Evolutionary conservation across 2,797 vertebrate species (phyloP), one percentile per base, ranked within the genome.

Genomic region (Oreochromis mossambicus): DNA sequence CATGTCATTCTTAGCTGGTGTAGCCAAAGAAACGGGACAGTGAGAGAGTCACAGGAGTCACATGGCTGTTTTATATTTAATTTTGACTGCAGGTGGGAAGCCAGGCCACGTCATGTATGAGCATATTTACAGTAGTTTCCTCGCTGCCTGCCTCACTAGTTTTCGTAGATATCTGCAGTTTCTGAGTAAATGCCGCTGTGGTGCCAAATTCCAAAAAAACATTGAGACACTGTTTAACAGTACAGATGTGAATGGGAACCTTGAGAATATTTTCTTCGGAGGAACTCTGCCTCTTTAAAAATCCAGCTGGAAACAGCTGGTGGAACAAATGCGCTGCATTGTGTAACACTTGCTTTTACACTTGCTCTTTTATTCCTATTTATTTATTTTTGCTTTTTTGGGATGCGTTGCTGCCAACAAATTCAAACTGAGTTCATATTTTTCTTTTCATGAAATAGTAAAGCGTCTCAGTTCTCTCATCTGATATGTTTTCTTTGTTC

Each of bases 191-290:
- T 66, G 34, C 11, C 4, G 1, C 10, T 36, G 34, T 13, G 34
- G 34, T 21, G 61, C 61, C 11, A 38, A 38, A 66, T 38, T 66
- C 34, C 7, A 0, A 14, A 63, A 21, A 8, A 19, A 2, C 13
- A 6, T 21, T 38, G 19, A 36, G 11, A 38, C 4, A 0, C 32
- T 63, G 34, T 63, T 21, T 13, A 66, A 38, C 1, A 3, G 29
- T 32, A 61, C 56, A 34, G 19, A 8, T 66, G 36, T 21, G 21
- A 66, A 14, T 3, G 12, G 34, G 4, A 38, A 38, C 2, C 17
- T 0, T 3, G 2, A 11, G 4, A 38, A 66, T 5, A 6, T 36
- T 61, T 36, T n/a, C 58, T 63, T 36, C 1, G 0, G 19, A 21
- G 34, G 5, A 66, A 41, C 61, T 14, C 61, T 6, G 61, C 19